Conservation (phyloP, 2,797 vertebrate genomes). For the Microchirus variegatus region DNA sequence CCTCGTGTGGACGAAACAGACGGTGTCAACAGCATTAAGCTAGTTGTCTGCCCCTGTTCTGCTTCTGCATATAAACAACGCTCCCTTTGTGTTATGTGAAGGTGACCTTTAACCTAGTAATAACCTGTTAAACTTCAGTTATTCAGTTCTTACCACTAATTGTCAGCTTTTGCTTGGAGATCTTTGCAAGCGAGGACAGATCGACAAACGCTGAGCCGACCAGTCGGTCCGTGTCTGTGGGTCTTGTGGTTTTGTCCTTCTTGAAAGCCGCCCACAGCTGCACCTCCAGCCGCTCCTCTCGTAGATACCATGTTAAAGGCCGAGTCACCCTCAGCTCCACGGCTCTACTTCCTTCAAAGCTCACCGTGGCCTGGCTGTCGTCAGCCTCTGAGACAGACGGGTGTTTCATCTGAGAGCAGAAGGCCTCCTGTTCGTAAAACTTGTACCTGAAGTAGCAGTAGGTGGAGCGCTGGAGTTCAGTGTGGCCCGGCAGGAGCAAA, state of each 20-base stretch:
- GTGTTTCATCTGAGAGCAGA: slow-evolving; percentile 87
- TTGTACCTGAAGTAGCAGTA: slow-evolving; percentile 94
- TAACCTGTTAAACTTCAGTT: background rate
- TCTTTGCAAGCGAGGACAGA: slow-evolving; percentile 80
- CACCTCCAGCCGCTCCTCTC: slow-evolving; percentile 91
- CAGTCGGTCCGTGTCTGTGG: slow-evolving; percentile 88
- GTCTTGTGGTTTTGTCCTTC: slow-evolving; percentile 83
- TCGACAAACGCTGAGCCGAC: slow-evolving; percentile 92
- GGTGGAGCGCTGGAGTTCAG: slow-evolving; percentile 78
- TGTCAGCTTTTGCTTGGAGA: slow-evolving; percentile 69
- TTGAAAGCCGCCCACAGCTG: slow-evolving; percentile 92
- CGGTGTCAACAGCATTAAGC: no score
- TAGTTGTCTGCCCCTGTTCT: no score
- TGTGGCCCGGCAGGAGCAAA: slow-evolving; percentile 84
- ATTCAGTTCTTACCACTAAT: slow-evolving; percentile 78
- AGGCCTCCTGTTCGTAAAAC: slow-evolving; percentile 85
- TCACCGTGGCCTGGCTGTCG: slow-evolving; percentile 72
- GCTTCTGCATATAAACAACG: no score
- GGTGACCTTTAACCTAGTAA: background rate
- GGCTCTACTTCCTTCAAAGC: slow-evolving; percentile 81
- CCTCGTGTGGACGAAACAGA: no score
- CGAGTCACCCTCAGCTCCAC: slow-evolving; percentile 81
- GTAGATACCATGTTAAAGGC: slow-evolving; percentile 91
- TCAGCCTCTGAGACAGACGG: slow-evolving; percentile 71
- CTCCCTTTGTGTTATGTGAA: no score